These are phyloP conservation scores for Gadus macrocephalus DNA, from an alignment of 2,113 vertebrate species.

Conservation along the genomic window DNA sequence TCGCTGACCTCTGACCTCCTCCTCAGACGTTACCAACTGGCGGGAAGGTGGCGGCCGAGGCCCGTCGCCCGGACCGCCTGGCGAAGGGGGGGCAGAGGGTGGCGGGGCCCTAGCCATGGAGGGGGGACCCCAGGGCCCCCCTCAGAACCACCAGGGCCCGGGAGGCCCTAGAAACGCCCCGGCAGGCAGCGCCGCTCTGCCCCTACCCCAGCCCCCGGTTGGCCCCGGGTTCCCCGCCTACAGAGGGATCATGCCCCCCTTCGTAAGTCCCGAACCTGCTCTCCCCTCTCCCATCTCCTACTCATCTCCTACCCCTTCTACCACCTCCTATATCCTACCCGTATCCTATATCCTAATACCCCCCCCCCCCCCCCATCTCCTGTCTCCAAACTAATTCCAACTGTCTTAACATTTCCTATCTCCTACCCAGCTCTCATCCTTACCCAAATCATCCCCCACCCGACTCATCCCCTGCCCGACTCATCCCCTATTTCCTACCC, in stretches of 20 bases:
- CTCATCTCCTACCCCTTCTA: no score
- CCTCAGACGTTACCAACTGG: constrained; percentile 85
- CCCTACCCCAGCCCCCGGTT: constrained; percentile 77
- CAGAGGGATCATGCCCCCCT: constrained; percentile 87
- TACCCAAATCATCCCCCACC: no score
- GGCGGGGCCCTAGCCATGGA: constrained; percentile 73
- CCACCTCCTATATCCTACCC: no score
- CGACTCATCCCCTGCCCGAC: no score
- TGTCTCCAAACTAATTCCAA: no score
- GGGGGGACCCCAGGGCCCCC: constrained; percentile 56
- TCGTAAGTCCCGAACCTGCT: constrained; percentile 71
- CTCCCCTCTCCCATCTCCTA: background rate
- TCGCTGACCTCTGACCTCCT: constrained; percentile 2
- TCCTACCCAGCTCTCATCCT: no score
- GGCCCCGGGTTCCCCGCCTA: constrained; percentile 85
- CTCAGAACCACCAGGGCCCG: constrained; percentile 61
- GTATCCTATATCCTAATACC: no score
- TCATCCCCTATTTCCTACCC: no score
- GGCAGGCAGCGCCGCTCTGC: constrained; percentile 74
- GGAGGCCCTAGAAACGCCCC: constrained; percentile 77
- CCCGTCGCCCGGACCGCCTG: constrained; percentile 73
- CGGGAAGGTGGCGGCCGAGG: constrained; percentile 90
- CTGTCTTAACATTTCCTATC: no score
- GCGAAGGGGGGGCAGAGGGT: constrained; percentile 74
- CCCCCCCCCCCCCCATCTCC: no score